A percentile compares a stretch with the other conserved stretches of the same genome.
Evolutionary conservation across 2,888 invertebrate genomes (phyloP).

Genomic region (Plutella xylostella): DNA sequence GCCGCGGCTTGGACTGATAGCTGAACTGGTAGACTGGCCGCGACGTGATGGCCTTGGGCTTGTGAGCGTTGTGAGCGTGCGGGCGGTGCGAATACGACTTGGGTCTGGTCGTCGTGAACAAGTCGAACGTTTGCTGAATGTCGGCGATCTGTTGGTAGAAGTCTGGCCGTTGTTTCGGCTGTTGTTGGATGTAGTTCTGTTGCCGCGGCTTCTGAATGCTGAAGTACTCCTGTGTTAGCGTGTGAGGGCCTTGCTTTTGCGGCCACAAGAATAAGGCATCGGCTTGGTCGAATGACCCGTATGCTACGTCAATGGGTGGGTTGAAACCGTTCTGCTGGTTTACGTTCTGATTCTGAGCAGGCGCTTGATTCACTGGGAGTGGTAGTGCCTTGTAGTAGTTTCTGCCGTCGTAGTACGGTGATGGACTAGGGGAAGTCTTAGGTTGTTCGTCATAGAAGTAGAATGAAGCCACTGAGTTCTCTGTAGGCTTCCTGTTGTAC

Average conservation of each 20-base stretch:
- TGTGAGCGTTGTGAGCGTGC: slow-evolving; percentile 31
- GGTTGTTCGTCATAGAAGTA: slow-evolving; percentile 77
- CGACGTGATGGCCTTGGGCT: slow-evolving; percentile 62
- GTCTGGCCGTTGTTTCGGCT: slow-evolving; percentile 53
- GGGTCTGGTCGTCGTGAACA: slow-evolving; percentile 70
- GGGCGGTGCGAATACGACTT: slow-evolving; percentile 50
- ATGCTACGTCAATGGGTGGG: slow-evolving; percentile 52
- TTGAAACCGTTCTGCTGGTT: slow-evolving; percentile 43
- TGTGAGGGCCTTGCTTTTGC: slow-evolving; percentile 61
- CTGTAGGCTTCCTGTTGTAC: slow-evolving; percentile 48
- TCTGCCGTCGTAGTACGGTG: slow-evolving; percentile 56
- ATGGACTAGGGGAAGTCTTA: slow-evolving; percentile 67
- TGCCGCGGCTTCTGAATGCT: slow-evolving; percentile 58
- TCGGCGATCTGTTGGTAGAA: slow-evolving; percentile 76
- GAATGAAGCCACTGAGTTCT: slow-evolving; percentile 70
- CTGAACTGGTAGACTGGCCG: slow-evolving; percentile 81
- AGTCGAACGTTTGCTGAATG: slow-evolving; percentile 74
- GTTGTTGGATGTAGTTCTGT: slow-evolving; percentile 43
- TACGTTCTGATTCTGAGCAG: slow-evolving; percentile 34
- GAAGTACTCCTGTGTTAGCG: slow-evolving; percentile 64
- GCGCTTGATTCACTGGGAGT: slow-evolving; percentile 30
- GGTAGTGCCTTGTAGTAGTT: slow-evolving; percentile 58
- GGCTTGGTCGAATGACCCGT: slow-evolving; percentile 54
- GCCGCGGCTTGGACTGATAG: slow-evolving; percentile 72
- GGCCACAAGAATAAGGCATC: slow-evolving; percentile 62